These are phyloP conservation scores for Anaspis maculata DNA, from an alignment of 2,888 invertebrate species.

Conservation along the genomic window DNA sequence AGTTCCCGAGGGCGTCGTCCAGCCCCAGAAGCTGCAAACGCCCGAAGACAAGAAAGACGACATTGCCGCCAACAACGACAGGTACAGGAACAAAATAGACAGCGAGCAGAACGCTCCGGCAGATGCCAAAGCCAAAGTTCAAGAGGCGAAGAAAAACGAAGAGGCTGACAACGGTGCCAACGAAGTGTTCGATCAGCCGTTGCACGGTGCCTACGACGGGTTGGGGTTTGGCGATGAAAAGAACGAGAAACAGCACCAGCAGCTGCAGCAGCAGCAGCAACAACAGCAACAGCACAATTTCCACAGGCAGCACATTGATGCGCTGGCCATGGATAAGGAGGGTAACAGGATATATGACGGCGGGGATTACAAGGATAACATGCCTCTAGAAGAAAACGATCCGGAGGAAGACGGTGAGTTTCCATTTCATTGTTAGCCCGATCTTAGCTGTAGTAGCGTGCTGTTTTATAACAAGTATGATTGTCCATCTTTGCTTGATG, in stretches of 20 bases:
- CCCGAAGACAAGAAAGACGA: slow-evolving; percentile 12
- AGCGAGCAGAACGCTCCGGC: slow-evolving; percentile 37
- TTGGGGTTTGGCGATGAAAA: slow-evolving; percentile 23
- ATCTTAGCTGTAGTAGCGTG: too few relatives aligned
- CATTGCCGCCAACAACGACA: slow-evolving; percentile 30
- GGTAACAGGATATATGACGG: slow-evolving; percentile 6
- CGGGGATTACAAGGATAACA: neutral
- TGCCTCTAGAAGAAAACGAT: slow-evolving; percentile 25
- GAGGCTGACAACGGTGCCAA: slow-evolving; percentile 33
- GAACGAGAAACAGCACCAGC: slow-evolving; percentile 11
- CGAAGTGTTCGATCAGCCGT: slow-evolving; percentile 33
- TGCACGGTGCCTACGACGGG: slow-evolving; percentile 15
- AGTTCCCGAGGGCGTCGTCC: slow-evolving; percentile 29
- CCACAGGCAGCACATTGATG: slow-evolving; percentile 6
- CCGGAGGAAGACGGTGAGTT: slow-evolving; percentile 42
- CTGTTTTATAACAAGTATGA: too few relatives aligned
- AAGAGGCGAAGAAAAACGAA: slow-evolving; percentile 18
- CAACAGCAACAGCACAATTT: slow-evolving; percentile 10
- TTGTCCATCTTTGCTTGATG: too few relatives aligned
- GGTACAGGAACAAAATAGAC: slow-evolving; percentile 42
- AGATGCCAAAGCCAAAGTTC: slow-evolving; percentile 31
- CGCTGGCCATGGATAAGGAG: slow-evolving; percentile 23
- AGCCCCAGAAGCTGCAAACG: slow-evolving; percentile 22
- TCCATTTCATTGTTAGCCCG: neutral
- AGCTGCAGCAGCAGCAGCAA: slow-evolving; percentile 19